Evolutionary conservation across 2,888 invertebrate species (phyloP), one percentile per base, ranked within the genome.

Genomic region (Meliscaeva auricollis): DNA sequence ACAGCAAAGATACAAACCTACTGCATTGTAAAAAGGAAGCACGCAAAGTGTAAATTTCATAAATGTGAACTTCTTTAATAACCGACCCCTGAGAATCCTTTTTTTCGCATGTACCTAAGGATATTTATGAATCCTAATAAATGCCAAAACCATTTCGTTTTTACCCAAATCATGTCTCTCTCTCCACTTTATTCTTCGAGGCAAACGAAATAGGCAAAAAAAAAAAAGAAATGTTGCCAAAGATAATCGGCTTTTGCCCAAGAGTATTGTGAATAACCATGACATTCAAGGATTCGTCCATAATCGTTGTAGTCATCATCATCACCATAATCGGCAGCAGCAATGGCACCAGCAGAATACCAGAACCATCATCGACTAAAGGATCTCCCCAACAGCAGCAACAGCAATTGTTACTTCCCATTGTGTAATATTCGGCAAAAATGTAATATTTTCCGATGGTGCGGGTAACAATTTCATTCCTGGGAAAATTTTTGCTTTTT

Each of bases 291-390:
- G 80, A 85, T 68, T 72, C 84, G 68, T 73, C 68, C 76, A 85
- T 85, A 85, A 85, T 85, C 80, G 81, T 62, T 77, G 76, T 80
- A 73, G 85, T 80, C 80, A 85, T 85, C 85, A 85, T 81, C 85
- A 80, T 85, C 85, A 85, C 60, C 85, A 85, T 85, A 80, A 85
- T 81, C 85, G 77, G 72, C 80, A 85, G 72, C 80, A 85, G 68
- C 64, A 81, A 52, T 56, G 66, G 70, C 30, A 58, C 30, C 20
- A 13, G 20, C 35, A 54, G 58, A 6, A 35, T 6, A 58, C 17
- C 17, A 15, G 32, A 50, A 69, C 60, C 62, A 64, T 38, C 6
- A 44, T 44, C 38, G 60, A 56, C 17, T 13, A 73, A 82, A 60
- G 62, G 66, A 66, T 52, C 66, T 58, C 32, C n/a, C n/a, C n/a